Evolutionary conservation across 2,888 invertebrate genomes (phyloP).

Genomic region (Campaea margaritaria): DNA sequence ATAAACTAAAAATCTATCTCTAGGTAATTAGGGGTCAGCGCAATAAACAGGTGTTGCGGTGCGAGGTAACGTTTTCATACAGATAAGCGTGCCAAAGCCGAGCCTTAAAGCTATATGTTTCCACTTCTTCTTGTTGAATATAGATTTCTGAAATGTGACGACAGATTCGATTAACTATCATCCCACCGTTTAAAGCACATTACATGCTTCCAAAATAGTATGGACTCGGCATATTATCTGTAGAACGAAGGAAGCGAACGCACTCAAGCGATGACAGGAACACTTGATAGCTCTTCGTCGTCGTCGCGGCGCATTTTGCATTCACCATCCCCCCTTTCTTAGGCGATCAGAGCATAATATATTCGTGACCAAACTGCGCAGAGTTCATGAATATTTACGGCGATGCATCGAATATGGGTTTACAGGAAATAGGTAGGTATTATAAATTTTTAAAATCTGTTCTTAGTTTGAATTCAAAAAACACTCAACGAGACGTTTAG

Average conservation of each 20-base stretch:
- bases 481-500: not conserved
- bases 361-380: constrained; percentile 28
- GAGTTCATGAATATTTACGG: constrained; percentile 62
- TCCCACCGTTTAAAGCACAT: constrained; percentile 9
- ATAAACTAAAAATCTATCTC: too few species aligned
- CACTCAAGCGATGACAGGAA: constrained; percentile 25
- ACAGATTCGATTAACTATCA: too few species aligned
- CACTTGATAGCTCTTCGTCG: constrained; percentile 45
- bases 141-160: too few species aligned
- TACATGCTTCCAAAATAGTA: constrained; percentile 6
- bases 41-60: too few species aligned
- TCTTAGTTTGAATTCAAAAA: not conserved
- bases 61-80: too few species aligned
- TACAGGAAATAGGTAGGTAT: constrained; percentile 28
- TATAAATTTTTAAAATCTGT: constrained; percentile 33
- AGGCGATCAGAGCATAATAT: constrained; percentile 54
- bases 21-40: too few species aligned
- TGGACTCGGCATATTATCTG: constrained; percentile 2
- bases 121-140: too few species aligned
- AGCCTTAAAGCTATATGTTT: too few species aligned
- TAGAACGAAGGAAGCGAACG: constrained; percentile 17
- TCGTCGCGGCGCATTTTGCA: constrained; percentile 55
- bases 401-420: constrained; percentile 51
- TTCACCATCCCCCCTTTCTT: constrained; percentile 56
- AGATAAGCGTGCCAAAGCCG: too few species aligned